A percentile compares a stretch with the other conserved stretches of the same genome.
phyloP scores from a whole-genome alignment of 2,113 vertebrate species.

The Sylvietta virens region DNA sequence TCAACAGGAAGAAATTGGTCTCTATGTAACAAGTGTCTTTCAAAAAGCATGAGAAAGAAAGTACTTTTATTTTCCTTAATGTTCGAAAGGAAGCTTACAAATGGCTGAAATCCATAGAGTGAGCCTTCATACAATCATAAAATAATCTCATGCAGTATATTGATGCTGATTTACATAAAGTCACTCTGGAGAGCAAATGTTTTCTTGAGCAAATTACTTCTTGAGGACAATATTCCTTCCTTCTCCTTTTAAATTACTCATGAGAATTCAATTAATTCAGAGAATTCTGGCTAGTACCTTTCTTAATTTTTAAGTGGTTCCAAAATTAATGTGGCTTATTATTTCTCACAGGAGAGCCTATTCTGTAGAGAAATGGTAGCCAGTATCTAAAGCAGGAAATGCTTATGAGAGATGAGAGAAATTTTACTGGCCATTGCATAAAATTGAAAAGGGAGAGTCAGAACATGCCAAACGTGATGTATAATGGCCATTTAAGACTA shows the following conservation, averaged over 20 bases:
- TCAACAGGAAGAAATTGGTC: not conserved
- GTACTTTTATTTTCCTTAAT: not conserved
- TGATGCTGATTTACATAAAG: not conserved
- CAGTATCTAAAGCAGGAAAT: not conserved
- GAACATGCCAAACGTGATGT: not conserved
- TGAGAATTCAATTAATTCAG: not conserved
- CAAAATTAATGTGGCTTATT: not conserved
- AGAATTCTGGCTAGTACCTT: not conserved
- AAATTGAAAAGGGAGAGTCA: not conserved
- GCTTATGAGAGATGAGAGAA: not conserved
- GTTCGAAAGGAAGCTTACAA: not conserved
- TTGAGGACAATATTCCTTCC: not conserved
- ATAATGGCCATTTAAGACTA: not conserved
- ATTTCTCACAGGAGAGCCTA: not conserved
- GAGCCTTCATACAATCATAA: not conserved
- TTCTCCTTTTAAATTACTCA: slow-evolving; percentile 1
- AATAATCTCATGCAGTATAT: not conserved
- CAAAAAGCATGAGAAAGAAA: not conserved
- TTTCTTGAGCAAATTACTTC: slow-evolving; percentile 15
- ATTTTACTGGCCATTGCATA: not conserved
- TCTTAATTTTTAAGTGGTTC: not conserved
- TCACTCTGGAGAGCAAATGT: not conserved
- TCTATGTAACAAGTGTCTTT: not conserved
- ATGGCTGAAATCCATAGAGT: not conserved
- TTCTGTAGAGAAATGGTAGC: not conserved